Evolutionary conservation across 2,888 invertebrate species (phyloP).

Genomic region (Glyphotaelius pellucidus): DNA sequence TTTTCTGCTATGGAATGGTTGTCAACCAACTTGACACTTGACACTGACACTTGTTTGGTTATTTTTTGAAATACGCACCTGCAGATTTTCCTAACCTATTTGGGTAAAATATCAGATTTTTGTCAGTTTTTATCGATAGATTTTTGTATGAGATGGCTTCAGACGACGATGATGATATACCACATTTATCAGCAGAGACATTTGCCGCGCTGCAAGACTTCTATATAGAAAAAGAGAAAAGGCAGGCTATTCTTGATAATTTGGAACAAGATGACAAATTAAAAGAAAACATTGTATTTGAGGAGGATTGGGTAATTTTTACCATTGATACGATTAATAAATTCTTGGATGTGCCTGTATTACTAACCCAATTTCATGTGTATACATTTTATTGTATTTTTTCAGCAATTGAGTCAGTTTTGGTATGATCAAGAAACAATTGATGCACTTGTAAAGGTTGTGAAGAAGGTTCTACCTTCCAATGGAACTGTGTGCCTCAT

Average conservation of each 20-base stretch:
- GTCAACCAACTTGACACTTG: background rate
- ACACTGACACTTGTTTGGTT: background rate
- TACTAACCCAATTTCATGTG: background rate
- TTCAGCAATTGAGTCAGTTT: constrained; percentile 97
- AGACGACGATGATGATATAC: constrained; percentile 81
- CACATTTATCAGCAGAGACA: constrained; percentile 83
- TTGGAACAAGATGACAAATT: constrained; percentile 74
- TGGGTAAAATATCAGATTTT: background rate
- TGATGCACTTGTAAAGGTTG: constrained; percentile 82
- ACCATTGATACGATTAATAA: background rate
- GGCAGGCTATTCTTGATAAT: constrained; percentile 77
- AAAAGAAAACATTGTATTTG: constrained; percentile 78
- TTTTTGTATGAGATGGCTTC: constrained; percentile 49
- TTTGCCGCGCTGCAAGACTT: constrained; percentile 87
- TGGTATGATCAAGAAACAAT: constrained; percentile 95
- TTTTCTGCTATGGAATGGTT: background rate
- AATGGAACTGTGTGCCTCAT: constrained; percentile 86
- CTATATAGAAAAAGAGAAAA: constrained; percentile 82
- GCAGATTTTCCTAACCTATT: background rate
- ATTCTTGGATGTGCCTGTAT: background rate
- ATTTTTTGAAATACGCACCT: background rate
- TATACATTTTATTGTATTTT: constrained; percentile 24
- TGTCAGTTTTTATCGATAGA: too few relatives aligned
- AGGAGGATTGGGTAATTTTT: constrained; percentile 88
- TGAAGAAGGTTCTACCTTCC: constrained; percentile 76